Base-by-base conservation (phyloP, 2,113 vertebrate species). In the Gallinago paraguaiae region DNA sequence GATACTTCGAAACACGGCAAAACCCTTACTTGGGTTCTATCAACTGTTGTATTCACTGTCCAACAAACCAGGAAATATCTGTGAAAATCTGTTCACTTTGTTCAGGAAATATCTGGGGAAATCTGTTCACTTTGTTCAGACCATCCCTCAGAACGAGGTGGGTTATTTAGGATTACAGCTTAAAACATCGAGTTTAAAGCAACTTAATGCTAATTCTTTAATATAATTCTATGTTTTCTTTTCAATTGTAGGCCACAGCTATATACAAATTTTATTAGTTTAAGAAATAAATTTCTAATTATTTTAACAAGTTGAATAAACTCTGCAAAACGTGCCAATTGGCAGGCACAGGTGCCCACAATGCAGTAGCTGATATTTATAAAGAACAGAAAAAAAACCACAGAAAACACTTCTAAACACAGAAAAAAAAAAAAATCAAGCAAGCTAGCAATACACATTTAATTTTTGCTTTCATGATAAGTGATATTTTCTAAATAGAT, bases 271-370 rank as follows among this genome's bases (percentile, higher is more conserved):
- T 67, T 68, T 59, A 81, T 68, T 82, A 11, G 48, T 63, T 70
- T 22, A 37, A 82, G 89, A 92, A 78, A 54, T 27, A 53, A 13
- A 1, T 15, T 60, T 48, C 46, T 22, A 71, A 16, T 51, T 91
- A 53, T 94, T 95, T 97, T 72, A 77, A 82, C 45, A 74, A 85
- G 63, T 69, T 95, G 93, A 95, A 93, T 96, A 95, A 97, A 94
- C 75, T 92, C 81, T 7, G 19, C 74, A 94, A 95, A 95, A 88
- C 57, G 86, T 79, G 92, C 81, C 88, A 96, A 77, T 67, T 96
- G 91, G 95, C 82, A 95, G 57, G 68, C 57, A 92, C 72, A 97
- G 86, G 96, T 93, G 76, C 45, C 39, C 60, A 80, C 71, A 92
- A 79, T 78, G 85, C 72, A 88, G 48, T 50, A 7, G 12, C n/a